Evolutionary conservation across 2,113 vertebrate genomes (phyloP).

Genomic region (Sinocyclocheilus anshuiensis): DNA sequence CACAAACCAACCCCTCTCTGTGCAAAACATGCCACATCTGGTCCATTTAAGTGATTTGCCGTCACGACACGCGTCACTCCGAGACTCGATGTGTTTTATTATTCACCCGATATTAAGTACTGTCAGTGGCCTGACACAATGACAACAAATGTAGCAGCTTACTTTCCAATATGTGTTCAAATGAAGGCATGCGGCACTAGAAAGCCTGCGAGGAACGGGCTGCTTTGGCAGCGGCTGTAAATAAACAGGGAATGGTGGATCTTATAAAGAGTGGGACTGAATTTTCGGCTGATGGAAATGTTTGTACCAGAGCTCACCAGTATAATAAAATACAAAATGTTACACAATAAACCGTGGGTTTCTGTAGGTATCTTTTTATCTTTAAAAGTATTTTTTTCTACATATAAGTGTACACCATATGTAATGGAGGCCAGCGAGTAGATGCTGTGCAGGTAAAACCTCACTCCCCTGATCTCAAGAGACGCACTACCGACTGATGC

Average conservation of each 20-base stretch:
- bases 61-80: constrained; percentile 26
- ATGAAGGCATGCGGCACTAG: neutral
- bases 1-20: constrained; percentile 34
- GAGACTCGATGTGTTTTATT: constrained; percentile 10
- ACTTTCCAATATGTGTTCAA: constrained; percentile 1
- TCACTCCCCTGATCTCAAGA: too few species aligned
- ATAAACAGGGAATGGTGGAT: constrained; percentile 21
- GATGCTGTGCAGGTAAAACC: too few species aligned
- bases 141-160: constrained; percentile 11
- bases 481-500: too few species aligned
- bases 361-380: neutral
- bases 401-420: too few species aligned
- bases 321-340: neutral
- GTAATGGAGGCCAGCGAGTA: too few species aligned
- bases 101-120: neutral
- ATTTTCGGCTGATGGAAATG: constrained; percentile 30
- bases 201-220: neutral
- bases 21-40: constrained; percentile 36
- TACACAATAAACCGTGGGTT: neutral
- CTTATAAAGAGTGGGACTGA: constrained; percentile 20
- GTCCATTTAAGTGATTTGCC: constrained; percentile 29
- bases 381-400: too few species aligned
- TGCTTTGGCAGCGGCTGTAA: neutral
- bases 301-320: neutral
- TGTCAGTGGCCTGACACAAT: constrained; percentile 18